phyloP scores from a whole-genome alignment of 53 echinoderm and acorn worm genomes.

The Arbacia lixula region DNA sequence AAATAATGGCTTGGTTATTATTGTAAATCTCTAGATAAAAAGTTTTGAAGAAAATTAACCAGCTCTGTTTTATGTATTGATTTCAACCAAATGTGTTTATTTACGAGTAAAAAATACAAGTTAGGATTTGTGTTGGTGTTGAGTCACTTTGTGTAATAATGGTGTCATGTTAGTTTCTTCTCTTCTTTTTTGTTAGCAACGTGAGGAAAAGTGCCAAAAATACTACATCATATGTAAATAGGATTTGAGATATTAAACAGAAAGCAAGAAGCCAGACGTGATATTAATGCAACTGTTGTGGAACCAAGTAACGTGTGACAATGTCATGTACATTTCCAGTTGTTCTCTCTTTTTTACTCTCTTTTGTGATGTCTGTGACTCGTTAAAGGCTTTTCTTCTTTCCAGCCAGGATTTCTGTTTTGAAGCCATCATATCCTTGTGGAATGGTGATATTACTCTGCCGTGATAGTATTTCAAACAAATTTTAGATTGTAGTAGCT shows the following conservation, averaged over 20 bases:
- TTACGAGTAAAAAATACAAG: slow-evolving; percentile 16
- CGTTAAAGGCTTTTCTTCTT: too few species aligned
- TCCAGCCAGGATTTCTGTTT: too few species aligned
- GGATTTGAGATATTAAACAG: slow-evolving; percentile 41
- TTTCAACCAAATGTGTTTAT: slow-evolving; percentile 49
- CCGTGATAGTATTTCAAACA: too few species aligned
- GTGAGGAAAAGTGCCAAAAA: slow-evolving; percentile 63
- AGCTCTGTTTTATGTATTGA: slow-evolving; percentile 56
- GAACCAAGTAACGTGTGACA: not conserved
- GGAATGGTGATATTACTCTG: too few species aligned
- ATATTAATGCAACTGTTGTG: slow-evolving; percentile 32
- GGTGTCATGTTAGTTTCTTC: slow-evolving; percentile 47
- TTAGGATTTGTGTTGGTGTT: slow-evolving; percentile 51
- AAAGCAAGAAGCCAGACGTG: not conserved
- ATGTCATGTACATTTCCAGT: slow-evolving; percentile 10
- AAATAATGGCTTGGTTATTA: slow-evolving; percentile 59
- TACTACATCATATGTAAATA: slow-evolving; percentile 55
- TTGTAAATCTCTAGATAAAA: slow-evolving; percentile 53
- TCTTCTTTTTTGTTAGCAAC: slow-evolving; percentile 18
- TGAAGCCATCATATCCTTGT: too few species aligned
- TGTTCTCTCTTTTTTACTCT: not conserved
- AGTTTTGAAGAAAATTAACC: slow-evolving; percentile 31
- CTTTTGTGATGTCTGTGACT: not conserved
- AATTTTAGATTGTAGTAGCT: too few species aligned
- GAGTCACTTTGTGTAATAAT: slow-evolving; percentile 54